Percentiles rank a stretch among this genome's conserved stretches.
Evolutionary conservation across 1,140 invertebrate species (phyloP).

Genomic region (Berghia stephanieae): DNA sequence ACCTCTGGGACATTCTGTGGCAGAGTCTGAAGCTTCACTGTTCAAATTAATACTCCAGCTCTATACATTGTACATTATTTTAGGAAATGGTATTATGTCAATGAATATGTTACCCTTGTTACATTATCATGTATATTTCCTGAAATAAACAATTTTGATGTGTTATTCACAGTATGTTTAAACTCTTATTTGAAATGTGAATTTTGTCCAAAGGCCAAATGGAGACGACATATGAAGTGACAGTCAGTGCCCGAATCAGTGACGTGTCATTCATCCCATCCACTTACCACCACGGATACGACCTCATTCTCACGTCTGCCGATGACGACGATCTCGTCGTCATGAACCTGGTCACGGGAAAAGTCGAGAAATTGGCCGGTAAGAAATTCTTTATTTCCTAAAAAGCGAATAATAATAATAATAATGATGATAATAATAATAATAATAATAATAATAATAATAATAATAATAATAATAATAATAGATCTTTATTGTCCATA

Average conservation of each 20-base stretch:
- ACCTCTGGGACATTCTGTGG: too few species aligned
- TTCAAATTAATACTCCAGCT: too few species aligned
- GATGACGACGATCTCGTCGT: conserved; percentile 82
- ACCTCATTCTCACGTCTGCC: conserved; percentile 78
- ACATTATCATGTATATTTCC: too few species aligned
- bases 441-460: not conserved
- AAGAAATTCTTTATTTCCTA: conserved; percentile 10
- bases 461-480: not conserved
- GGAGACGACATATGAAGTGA: conserved; percentile 80
- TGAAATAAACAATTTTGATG: too few species aligned
- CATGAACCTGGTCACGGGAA: conserved; percentile 79
- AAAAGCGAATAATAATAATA: not conserved
- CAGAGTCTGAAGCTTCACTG: too few species aligned
- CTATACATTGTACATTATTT: too few species aligned
- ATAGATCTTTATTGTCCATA: not conserved
- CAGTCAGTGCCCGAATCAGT: conserved; percentile 80
- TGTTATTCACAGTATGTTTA: too few species aligned
- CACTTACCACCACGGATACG: conserved; percentile 79
- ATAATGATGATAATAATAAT: not conserved
- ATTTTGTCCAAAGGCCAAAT: conserved; percentile 61
- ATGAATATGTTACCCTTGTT: too few species aligned
- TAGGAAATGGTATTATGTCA: too few species aligned
- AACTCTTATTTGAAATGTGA: not conserved
- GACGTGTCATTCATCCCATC: conserved; percentile 83
- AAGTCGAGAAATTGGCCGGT: conserved; percentile 79